These are phyloP conservation scores for Auanema sp. DNA, from an alignment of 2,888 invertebrate genomes.

Conservation along the genomic window DNA sequence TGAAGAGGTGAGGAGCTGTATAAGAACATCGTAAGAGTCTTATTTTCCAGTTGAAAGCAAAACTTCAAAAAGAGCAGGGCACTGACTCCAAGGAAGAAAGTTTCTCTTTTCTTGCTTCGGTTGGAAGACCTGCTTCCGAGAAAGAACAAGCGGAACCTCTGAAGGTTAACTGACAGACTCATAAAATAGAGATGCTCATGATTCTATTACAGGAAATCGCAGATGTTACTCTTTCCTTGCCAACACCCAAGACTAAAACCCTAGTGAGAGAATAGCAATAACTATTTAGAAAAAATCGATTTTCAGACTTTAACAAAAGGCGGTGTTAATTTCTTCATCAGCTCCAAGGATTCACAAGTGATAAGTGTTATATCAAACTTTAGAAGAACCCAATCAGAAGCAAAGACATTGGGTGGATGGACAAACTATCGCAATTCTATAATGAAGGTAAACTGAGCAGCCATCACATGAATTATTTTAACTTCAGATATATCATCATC, in stretches of 20 bases:
- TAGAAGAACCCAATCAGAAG: constrained; percentile 36
- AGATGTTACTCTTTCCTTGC: neutral
- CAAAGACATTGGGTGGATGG: constrained; percentile 45
- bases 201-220: neutral
- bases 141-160: neutral
- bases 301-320: constrained; percentile 3
- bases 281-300: neutral
- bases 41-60: constrained; percentile 23
- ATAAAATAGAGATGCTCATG: no score
- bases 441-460: constrained; percentile 33
- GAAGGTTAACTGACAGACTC: neutral
- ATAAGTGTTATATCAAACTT: constrained; percentile 44
- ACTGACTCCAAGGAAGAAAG: constrained; percentile 4
- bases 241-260: neutral
- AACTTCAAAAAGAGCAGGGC: constrained; percentile 12
- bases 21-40: no score
- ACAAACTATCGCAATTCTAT: constrained; percentile 45
- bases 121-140: constrained; percentile 19
- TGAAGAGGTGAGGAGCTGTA: no score
- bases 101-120: constrained; percentile 37
- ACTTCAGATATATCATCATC: constrained; percentile 21
- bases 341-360: constrained; percentile 27
- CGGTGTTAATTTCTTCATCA: constrained; percentile 26
- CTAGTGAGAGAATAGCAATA: neutral
- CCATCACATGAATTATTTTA: neutral